Percentiles rank a stretch among this genome's conserved stretches.
Evolutionary conservation across 2,797 vertebrate species (phyloP).

Genomic region (Erpetoichthys calabaricus): DNA sequence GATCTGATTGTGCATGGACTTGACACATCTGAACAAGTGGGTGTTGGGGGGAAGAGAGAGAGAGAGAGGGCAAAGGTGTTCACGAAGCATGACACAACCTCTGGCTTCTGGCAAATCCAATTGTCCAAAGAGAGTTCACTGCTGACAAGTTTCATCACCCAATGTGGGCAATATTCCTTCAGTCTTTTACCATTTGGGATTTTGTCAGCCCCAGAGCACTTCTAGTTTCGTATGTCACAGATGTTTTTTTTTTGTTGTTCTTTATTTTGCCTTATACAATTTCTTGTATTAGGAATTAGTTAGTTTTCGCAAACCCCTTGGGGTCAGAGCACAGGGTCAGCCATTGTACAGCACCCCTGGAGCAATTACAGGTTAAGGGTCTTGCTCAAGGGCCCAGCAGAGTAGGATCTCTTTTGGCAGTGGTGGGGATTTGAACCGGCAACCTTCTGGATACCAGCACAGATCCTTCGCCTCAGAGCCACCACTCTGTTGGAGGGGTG

Average conservation of each 20-base stretch:
- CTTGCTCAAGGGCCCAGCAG: no score
- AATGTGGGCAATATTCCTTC: conserved; percentile 3
- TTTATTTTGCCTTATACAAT: no score
- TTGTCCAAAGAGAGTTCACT: neutral
- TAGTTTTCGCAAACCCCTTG: no score
- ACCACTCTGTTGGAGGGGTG: conserved; percentile 5
- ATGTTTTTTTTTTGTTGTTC: no score
- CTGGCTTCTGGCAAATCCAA: conserved; percentile 8
- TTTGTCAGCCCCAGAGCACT: conserved; percentile 6
- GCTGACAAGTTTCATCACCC: conserved; percentile 7
- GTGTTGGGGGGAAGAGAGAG: neutral
- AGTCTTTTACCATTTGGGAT: conserved; percentile 10
- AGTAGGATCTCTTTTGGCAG: no score
- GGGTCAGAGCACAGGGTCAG: no score
- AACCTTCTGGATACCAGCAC: no score
- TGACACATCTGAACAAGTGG: neutral
- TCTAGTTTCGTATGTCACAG: conserved; percentile 12
- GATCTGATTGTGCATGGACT: neutral
- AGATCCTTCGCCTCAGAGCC: no score
- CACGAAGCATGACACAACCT: conserved; percentile 4
- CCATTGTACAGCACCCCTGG: no score
- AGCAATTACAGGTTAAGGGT: no score
- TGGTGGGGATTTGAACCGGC: no score
- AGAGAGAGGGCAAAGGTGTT: conserved; percentile 7
- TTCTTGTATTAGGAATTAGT: no score